Conservation (phyloP, 2,797 vertebrate species). For the Cynodonichthys magdalenae region DNA sequence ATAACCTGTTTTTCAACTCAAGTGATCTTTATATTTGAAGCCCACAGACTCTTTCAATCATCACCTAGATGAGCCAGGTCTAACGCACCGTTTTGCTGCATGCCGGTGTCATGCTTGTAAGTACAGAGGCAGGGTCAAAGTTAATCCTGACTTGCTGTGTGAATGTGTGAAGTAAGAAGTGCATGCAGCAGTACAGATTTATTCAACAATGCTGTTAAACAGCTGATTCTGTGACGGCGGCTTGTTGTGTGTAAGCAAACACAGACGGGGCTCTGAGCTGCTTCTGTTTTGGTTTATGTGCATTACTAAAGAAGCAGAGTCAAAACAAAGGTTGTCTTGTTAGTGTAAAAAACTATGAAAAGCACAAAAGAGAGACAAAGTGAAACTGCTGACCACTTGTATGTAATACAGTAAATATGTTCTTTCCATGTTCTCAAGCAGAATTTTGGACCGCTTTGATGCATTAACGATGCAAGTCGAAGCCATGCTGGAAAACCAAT, state of each 20-base stretch:
- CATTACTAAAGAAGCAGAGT: background rate
- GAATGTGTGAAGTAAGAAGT: background rate
- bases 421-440: background rate
- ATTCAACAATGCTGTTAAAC: background rate
- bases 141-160: background rate
- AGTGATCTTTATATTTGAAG: background rate
- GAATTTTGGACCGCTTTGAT: background rate
- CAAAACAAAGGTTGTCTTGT: background rate
- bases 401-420: background rate
- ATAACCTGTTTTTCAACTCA: background rate
- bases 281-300: background rate
- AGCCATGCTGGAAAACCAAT: too few relatives aligned
- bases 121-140: background rate
- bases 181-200: background rate
- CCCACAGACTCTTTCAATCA: background rate
- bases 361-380: background rate
- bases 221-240: background rate
- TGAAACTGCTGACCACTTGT: background rate
- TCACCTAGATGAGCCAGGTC: background rate
- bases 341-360: background rate
- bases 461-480: too few relatives aligned
- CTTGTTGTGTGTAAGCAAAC: background rate
- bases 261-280: background rate
- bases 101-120: background rate
- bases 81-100: background rate